Evolutionary conservation across 2,888 invertebrate species (phyloP).

Genomic region (Drosophila emarginata): DNA sequence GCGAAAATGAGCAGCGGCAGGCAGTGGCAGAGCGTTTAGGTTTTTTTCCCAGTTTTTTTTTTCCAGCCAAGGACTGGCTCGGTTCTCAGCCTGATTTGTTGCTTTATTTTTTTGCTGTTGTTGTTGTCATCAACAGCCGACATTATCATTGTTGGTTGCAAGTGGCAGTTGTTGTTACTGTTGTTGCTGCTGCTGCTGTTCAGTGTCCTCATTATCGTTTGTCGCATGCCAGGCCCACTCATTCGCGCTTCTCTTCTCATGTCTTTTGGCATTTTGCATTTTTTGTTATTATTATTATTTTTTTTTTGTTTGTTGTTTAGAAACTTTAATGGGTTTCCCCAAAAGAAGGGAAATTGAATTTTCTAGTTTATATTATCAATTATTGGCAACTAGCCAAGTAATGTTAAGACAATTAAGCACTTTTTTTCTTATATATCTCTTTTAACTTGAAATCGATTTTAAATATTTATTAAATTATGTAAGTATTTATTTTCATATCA

Average conservation of each 20-base stretch:
- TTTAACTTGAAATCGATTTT: background rate
- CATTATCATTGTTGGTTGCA: slow-evolving; percentile 37
- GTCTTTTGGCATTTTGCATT: slow-evolving; percentile 66
- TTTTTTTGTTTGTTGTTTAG: slow-evolving; percentile 36
- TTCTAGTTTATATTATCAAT: background rate
- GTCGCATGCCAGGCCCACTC: slow-evolving; percentile 44
- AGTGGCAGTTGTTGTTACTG: slow-evolving; percentile 43
- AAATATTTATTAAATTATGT: background rate
- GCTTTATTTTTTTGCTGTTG: slow-evolving; percentile 27
- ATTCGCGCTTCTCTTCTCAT: slow-evolving; percentile 41
- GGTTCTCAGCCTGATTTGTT: slow-evolving; percentile 46
- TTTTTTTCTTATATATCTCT: background rate
- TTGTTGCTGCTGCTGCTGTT: slow-evolving; percentile 49
- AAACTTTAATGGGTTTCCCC: slow-evolving; percentile 68
- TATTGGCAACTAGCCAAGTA: background rate
- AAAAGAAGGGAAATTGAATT: background rate
- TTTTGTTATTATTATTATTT: slow-evolving; percentile 43
- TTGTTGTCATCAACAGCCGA: slow-evolving; percentile 41
- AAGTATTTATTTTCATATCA: background rate
- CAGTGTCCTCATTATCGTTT: slow-evolving; percentile 76
- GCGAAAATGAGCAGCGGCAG: slow-evolving; percentile 74
- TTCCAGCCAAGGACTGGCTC: slow-evolving; percentile 30
- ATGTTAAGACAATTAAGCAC: background rate
- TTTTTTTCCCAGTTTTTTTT: slow-evolving; percentile 22
- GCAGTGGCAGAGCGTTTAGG: slow-evolving; percentile 42